phyloP scores from a whole-genome alignment of 2,113 vertebrate species.

The Prionailurus viverrinus region DNA sequence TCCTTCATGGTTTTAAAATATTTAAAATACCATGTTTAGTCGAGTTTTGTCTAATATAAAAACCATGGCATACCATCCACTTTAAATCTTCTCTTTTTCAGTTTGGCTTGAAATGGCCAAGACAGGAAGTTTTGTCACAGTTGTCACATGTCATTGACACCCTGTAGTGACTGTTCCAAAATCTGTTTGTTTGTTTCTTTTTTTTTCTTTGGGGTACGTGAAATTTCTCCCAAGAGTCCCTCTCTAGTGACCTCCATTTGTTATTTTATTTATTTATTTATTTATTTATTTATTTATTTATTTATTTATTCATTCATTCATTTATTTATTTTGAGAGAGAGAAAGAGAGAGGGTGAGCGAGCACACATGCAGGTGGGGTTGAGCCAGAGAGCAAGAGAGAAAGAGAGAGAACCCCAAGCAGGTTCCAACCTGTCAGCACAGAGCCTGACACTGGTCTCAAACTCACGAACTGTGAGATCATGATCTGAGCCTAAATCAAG shows the following conservation, averaged over 20 bases:
- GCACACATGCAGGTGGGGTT: too few relatives aligned
- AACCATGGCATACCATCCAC: background rate
- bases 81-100: background rate
- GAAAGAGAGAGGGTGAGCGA: too few relatives aligned
- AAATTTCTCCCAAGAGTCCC: background rate
- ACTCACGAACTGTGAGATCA: too few relatives aligned
- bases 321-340: too few relatives aligned
- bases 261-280: background rate
- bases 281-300: background rate
- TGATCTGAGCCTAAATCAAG: too few relatives aligned
- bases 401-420: too few relatives aligned
- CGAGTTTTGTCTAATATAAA: background rate
- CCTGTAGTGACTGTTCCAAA: background rate
- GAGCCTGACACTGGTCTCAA: too few relatives aligned
- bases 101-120: background rate
- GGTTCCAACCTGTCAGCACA: too few relatives aligned
- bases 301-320: too few relatives aligned
- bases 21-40: background rate
- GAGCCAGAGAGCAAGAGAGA: too few relatives aligned
- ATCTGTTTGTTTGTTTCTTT: background rate
- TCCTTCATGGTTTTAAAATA: background rate
- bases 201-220: background rate
- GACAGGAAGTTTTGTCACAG: background rate
- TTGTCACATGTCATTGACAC: background rate
- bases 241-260: background rate